Base-by-base conservation (phyloP, 2,888 invertebrate genomes). In the Cataglyphis livida region DNA sequence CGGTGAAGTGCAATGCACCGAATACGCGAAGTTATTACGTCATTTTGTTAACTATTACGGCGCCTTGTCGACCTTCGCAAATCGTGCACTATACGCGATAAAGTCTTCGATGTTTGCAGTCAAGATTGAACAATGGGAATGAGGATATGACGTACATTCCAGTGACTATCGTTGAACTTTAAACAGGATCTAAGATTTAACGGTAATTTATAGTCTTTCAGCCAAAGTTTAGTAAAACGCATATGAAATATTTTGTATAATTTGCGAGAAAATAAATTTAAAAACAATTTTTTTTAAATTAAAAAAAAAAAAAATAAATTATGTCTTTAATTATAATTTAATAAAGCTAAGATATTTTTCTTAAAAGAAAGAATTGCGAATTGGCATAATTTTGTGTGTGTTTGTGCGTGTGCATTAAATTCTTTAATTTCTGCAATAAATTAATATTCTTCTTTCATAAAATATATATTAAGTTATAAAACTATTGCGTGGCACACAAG, bases 1-100 rank as follows among this genome's bases (percentile, higher is more conserved):
- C 62, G 25, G 9, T 18, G 38, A 76, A 28, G 28, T 66, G 76
- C 54, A 54, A 54, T 28, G 41, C 28, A 51, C 15, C 25, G 51
- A 51, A 7, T 25, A 25, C 12, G 48, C 3, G 5, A 48, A 32
- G 32, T 51, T 12, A n/a, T 18, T 12, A 51, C n/a, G n/a, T 35
- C 10, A 57, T 73, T 73, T 28, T 15, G 12, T 32, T 28, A 35
- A 32, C 18, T 61, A 15, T 44, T 61, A 59, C 15, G n/a, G 0
- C 6, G 35, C 21, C 21, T 65, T 15, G 25, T 3, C 12, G n/a
- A 2, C 18, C n/a, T 35, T 75, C 25, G 35, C 1, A 25, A 51
- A 21, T 35, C 15, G 21, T 62, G 9, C 32, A 65, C 12, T 21
- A 41, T 10, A 21, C 6, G 15, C 28, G 21, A 18, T 28, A 15